Percentiles rank a stretch among this genome's conserved stretches.
Evolutionary conservation across 1,140 invertebrate genomes (phyloP).

Genomic region (Aphis gossypii): DNA sequence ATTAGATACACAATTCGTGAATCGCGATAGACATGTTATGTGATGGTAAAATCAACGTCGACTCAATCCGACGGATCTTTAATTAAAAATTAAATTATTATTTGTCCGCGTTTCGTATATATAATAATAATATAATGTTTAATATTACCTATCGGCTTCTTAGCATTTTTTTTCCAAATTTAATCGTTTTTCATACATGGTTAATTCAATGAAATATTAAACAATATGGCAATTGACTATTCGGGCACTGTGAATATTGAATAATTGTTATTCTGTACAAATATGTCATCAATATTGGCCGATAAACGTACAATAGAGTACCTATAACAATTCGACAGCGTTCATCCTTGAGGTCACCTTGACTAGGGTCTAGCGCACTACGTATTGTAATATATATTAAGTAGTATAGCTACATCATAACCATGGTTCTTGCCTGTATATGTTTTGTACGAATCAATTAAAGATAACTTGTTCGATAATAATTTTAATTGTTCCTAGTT

Average conservation of each 20-base stretch:
- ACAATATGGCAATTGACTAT: neutral
- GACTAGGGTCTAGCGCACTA: neutral
- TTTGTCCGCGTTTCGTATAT: neutral
- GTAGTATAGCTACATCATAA: neutral
- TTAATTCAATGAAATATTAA: neutral
- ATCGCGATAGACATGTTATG: constrained; percentile 1
- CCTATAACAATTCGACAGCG: neutral
- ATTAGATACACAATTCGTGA: neutral
- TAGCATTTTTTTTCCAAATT: neutral
- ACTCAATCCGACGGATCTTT: neutral
- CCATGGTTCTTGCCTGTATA: neutral
- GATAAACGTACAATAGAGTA: neutral
- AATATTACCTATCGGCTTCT: neutral
- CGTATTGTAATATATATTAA: neutral
- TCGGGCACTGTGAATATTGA: neutral
- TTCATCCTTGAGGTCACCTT: constrained; percentile 8
- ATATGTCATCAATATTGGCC: neutral
- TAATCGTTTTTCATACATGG: neutral
- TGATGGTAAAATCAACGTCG: neutral
- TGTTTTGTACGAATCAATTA: neutral
- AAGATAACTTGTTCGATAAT: neutral
- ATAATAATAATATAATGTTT: neutral
- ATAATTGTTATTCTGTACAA: neutral
- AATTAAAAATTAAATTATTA: neutral
- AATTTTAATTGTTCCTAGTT: neutral